These are phyloP conservation scores for Dendrocincla fuliginosa DNA, from an alignment of 2,797 vertebrate genomes.

Conservation along the genomic window DNA sequence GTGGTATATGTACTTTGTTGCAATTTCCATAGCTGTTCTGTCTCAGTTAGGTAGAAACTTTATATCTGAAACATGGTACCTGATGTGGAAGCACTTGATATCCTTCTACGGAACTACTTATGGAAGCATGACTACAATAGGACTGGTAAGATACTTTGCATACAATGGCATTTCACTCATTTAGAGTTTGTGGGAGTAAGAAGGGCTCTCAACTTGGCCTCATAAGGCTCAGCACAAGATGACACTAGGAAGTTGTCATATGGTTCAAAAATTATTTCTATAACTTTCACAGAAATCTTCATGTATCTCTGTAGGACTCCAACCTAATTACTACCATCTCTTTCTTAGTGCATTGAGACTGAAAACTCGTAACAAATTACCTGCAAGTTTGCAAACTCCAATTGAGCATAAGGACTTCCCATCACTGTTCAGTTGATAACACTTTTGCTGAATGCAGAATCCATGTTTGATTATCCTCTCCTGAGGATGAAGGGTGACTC, in stretches of 20 bases:
- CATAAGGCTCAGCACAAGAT: not conserved
- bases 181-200: not conserved
- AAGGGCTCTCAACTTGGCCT: not conserved
- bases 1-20: not conserved
- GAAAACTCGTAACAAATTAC: not conserved
- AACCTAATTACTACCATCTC: not conserved
- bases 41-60: not conserved
- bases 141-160: not conserved
- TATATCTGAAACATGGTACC: not conserved
- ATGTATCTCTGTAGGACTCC: not conserved
- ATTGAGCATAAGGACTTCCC: not conserved
- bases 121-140: not conserved
- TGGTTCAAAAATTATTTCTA: not conserved
- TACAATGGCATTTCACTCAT: not conserved
- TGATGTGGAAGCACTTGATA: not conserved
- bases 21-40: not conserved
- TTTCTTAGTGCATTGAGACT: not conserved
- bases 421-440: not conserved
- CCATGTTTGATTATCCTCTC: not conserved
- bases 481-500: not conserved
- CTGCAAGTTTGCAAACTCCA: not conserved
- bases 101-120: not conserved
- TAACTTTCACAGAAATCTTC: not conserved
- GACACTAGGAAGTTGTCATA: not conserved
- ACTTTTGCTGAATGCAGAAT: not conserved